A percentile compares a stretch with the other conserved stretches of the same genome.
These are phyloP conservation scores for Heterohyrax brucei DNA, from an alignment of 2,797 vertebrate species.

Conservation along the genomic window DNA sequence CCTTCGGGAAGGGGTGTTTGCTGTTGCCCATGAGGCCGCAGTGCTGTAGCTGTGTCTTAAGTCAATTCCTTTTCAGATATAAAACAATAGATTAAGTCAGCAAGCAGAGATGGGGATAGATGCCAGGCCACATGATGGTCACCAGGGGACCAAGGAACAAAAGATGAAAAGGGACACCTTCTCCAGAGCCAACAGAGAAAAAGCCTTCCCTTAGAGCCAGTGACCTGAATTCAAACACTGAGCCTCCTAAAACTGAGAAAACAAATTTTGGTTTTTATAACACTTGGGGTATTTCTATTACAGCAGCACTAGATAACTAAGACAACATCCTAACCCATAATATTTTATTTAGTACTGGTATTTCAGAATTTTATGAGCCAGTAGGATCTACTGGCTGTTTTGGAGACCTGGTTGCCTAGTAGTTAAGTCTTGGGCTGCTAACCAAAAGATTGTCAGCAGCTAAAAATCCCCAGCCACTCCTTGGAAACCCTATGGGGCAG, in stretches of 20 bases:
- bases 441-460: no score
- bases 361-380: background rate
- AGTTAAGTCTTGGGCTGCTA: no score
- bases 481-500: no score
- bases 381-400: background rate
- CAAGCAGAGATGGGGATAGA: background rate
- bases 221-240: background rate
- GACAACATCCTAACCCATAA: background rate
- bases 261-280: background rate
- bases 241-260: no score
- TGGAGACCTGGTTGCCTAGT: background rate
- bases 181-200: background rate
- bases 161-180: background rate
- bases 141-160: background rate
- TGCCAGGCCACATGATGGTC: background rate
- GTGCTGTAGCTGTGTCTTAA: background rate
- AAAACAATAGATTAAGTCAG: background rate
- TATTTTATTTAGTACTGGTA: background rate
- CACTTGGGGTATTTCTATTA: no score
- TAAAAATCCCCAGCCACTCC: no score
- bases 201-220: background rate
- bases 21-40: background rate
- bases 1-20: background rate
- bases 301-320: background rate
- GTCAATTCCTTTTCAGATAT: background rate